A percentile compares a stretch with the other conserved stretches of the same genome.
phyloP scores from a whole-genome alignment of 2,888 invertebrate species.

The Nezara viridula region DNA sequence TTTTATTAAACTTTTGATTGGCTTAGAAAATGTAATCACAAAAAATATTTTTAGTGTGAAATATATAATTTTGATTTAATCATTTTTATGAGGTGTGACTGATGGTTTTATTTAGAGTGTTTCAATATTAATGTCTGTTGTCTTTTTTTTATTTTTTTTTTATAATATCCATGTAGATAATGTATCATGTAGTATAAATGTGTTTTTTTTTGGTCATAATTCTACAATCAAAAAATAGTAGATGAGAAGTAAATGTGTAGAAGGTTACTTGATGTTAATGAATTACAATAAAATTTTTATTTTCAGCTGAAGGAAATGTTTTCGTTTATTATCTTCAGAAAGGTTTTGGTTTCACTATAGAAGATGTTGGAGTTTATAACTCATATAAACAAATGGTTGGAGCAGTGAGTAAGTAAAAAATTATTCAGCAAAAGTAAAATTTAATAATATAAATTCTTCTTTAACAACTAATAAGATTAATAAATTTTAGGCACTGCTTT shows the following conservation, averaged over 20 bases:
- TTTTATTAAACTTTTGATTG: too few species aligned
- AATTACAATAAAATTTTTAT: neutral
- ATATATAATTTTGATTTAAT: too few species aligned
- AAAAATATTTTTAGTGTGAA: too few species aligned
- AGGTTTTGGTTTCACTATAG: constrained; percentile 9
- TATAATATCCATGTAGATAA: too few species aligned
- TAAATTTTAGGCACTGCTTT: neutral
- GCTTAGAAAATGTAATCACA: too few species aligned
- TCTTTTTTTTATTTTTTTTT: too few species aligned
- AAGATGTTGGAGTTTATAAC: neutral
- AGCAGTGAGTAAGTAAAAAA: neutral
- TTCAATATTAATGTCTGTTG: too few species aligned
- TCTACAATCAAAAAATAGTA: too few species aligned
- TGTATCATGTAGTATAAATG: too few species aligned
- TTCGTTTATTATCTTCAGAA: constrained; percentile 21
- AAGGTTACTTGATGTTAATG: neutral
- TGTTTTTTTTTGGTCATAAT: too few species aligned
- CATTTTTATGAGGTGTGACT: too few species aligned
- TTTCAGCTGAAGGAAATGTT: constrained; percentile 30
- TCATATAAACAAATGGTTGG: constrained; percentile 22
- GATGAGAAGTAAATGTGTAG: neutral
- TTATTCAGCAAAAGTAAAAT: neutral
- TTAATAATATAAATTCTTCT: neutral
- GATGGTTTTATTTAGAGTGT: too few species aligned
- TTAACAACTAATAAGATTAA: neutral